phyloP scores from a whole-genome alignment of 1,140 invertebrate genomes.

The Watersipora subatra region DNA sequence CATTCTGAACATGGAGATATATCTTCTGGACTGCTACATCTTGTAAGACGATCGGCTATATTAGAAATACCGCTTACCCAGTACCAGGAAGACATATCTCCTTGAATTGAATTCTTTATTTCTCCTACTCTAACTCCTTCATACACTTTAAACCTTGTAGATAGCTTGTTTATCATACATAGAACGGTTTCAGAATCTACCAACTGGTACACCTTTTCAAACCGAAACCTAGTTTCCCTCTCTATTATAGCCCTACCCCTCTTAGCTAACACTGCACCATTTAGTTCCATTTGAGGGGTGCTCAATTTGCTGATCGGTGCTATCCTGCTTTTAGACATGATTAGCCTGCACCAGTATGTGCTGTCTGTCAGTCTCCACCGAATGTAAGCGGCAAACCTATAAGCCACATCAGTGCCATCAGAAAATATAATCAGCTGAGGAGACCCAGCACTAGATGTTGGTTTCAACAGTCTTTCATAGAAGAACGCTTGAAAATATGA shows the following conservation, averaged over 20 bases:
- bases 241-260: background rate
- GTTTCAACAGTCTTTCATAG: background rate
- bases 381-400: constrained; percentile 5
- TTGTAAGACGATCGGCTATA: constrained; percentile 5
- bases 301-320: background rate
- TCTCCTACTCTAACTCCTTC: constrained; percentile 4
- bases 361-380: background rate
- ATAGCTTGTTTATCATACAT: constrained; percentile 1
- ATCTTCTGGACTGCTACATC: background rate
- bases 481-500: background rate
- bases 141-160: constrained; percentile 4
- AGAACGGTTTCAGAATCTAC: constrained; percentile 7
- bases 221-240: background rate
- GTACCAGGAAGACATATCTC: background rate
- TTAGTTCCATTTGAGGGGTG: constrained; percentile 2
- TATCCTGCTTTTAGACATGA: constrained; percentile 4
- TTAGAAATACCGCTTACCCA: constrained; percentile 1
- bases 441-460: background rate
- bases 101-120: background rate
- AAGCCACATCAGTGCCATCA: constrained; percentile 6
- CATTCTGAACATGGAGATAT: background rate
- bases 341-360: background rate
- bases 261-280: background rate
- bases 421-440: background rate
- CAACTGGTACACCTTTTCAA: background rate